Evolutionary conservation across 2,888 invertebrate species (phyloP).

Genomic region (Eilema griseolum): DNA sequence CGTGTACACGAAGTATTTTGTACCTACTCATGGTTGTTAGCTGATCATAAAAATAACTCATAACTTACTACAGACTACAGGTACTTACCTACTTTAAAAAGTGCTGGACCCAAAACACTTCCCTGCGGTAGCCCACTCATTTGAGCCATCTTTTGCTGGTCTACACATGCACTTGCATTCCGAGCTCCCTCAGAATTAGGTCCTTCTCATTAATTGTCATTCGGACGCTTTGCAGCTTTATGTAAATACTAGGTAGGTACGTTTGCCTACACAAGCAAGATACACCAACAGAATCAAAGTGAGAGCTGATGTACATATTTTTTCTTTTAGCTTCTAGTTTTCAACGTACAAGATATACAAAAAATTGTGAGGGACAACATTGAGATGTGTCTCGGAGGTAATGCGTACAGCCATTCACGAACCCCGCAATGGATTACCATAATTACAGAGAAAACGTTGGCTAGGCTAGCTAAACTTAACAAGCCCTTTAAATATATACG

Average conservation of each 20-base stretch:
- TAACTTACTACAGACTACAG: too few relatives aligned
- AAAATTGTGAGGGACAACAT: constrained; percentile 92
- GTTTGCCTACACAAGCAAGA: not conserved
- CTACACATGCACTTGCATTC: not conserved
- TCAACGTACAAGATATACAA: constrained; percentile 91
- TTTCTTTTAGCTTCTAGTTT: constrained; percentile 73
- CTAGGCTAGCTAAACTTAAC: constrained; percentile 90
- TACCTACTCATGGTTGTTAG: too few relatives aligned
- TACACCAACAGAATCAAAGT: not conserved
- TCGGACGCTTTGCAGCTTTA: not conserved
- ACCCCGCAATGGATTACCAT: constrained; percentile 89
- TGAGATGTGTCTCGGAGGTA: constrained; percentile 91
- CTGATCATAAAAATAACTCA: too few relatives aligned
- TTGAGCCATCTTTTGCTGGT: not conserved
- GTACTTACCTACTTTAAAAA: not conserved
- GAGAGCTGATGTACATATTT: not conserved
- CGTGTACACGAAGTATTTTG: too few relatives aligned
- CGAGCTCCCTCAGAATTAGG: not conserved
- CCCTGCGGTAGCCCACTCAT: not conserved
- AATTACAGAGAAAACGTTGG: constrained; percentile 92
- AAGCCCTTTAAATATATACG: constrained; percentile 93
- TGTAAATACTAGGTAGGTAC: not conserved
- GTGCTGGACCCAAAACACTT: not conserved
- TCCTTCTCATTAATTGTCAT: not conserved
- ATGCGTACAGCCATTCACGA: constrained; percentile 87